Evolutionary conservation across 92 coral and sea anemone genomes (phyloP).

Genomic region (Epizoanthus ramosus): DNA sequence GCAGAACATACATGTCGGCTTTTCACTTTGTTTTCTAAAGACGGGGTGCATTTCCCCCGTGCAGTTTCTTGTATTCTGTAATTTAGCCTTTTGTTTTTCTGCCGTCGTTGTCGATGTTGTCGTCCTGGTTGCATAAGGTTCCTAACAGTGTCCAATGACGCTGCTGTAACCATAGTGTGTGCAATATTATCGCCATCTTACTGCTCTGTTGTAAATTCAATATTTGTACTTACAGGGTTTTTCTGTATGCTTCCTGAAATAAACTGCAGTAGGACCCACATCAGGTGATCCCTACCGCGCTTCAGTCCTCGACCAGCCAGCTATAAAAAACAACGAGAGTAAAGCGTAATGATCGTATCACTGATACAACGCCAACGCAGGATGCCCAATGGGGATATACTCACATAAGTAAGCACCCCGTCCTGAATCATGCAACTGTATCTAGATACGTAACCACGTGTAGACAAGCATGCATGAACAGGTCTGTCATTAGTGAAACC

Average conservation of each 20-base stretch:
- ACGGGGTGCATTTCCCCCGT: too few species aligned
- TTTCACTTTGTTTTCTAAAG: too few species aligned
- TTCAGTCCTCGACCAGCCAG: conserved; percentile 74
- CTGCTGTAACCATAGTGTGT: neutral
- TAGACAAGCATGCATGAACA: neutral
- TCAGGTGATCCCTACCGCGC: conserved; percentile 90
- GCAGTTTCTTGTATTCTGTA: too few species aligned
- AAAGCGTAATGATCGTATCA: neutral
- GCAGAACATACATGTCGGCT: too few species aligned
- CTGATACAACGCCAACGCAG: neutral
- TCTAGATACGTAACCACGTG: too few species aligned
- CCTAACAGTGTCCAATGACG: neutral
- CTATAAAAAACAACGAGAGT: conserved; percentile 43
- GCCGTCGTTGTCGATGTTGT: too few species aligned
- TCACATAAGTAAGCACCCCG: neutral
- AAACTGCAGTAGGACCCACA: conserved; percentile 97
- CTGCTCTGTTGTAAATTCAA: neutral
- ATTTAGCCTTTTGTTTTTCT: too few species aligned
- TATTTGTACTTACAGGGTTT: conserved; percentile 69
- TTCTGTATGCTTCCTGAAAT: conserved; percentile 91
- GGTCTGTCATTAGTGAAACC: neutral
- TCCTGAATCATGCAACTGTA: too few species aligned
- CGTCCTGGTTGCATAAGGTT: too few species aligned
- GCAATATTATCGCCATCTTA: neutral
- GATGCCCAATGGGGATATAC: neutral